Base-by-base conservation (phyloP, 1,140 invertebrate species). In the honey bee (Apis mellifera) region DNA sequence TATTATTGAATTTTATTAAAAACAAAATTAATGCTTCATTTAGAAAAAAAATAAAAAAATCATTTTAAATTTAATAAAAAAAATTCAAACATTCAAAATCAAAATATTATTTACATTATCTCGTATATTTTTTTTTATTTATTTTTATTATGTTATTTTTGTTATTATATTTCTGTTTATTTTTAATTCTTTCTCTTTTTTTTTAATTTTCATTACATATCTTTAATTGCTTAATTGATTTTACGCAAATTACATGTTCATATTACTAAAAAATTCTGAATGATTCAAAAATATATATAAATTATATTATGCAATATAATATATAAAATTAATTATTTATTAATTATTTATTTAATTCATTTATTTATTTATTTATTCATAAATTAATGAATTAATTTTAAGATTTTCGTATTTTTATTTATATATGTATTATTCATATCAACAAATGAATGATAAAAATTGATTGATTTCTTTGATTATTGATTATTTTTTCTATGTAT, bases 281-380 rank as follows among this genome's bases (percentile, higher is more conserved):
- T 12, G 8, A 60, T 71, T 9, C 32, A 32, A 65, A 13, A 50
- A 26, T 17, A 65, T 64, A 42, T 60, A 54, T 55, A 2, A 23
- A 26, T 23, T 21, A 59, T 59, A 19, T 19, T 0, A 15, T n/a
- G 11, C 64, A 19, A 57, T 13, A 48, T 17, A 15, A 79, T 79
- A 69, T 12, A 82, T 76, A 57, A 82, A 76, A 76, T 76, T 57
- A 48, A 82, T 19, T 2, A 0, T 42, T 9, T 1, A 9, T 59
- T 26, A 26, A 26, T 26, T 26, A 26, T 26, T 26, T 26, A 26
- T 82, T 50, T 50, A n/a, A 76, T 82, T 82, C 42, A 7, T 76
- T 82, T 26, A 82, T 82, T 23, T 76, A 82, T 68, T 76, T 57
- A 11, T 8, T 32, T 32, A 32, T 68, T 59, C 1, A 15, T 13